These are phyloP conservation scores for Poecilia wingei DNA, from an alignment of 2,797 vertebrate species.

Conservation along the genomic window DNA sequence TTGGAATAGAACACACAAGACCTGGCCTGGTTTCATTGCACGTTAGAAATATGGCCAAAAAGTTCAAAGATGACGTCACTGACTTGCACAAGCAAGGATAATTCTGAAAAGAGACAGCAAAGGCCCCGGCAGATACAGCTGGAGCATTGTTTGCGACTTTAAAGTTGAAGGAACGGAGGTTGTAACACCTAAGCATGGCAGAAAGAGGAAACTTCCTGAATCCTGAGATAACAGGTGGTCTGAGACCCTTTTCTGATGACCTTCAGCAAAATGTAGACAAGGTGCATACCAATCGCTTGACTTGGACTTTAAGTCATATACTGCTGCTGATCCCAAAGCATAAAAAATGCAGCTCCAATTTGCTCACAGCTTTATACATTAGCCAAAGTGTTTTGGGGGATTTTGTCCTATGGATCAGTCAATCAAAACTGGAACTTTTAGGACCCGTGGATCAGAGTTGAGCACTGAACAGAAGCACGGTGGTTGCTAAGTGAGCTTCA, in stretches of 20 bases:
- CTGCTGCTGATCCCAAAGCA: neutral
- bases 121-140: neutral
- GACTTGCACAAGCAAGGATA: neutral
- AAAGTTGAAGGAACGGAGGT: neutral
- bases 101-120: neutral
- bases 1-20: neutral
- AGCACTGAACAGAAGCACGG: neutral
- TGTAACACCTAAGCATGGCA: neutral
- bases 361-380: neutral
- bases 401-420: neutral
- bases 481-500: neutral
- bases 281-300: neutral
- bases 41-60: neutral
- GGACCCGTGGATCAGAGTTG: neutral
- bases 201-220: neutral
- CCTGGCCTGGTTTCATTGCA: neutral
- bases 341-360: neutral
- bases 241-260: neutral
- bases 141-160: neutral
- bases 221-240: neutral
- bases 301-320: neutral
- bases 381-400: neutral
- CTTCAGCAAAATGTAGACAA: neutral
- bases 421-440: neutral
- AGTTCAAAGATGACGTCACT: neutral